These are phyloP conservation scores for Chaetogeoica ovagalla DNA, from an alignment of 2,888 invertebrate genomes.

Conservation along the genomic window DNA sequence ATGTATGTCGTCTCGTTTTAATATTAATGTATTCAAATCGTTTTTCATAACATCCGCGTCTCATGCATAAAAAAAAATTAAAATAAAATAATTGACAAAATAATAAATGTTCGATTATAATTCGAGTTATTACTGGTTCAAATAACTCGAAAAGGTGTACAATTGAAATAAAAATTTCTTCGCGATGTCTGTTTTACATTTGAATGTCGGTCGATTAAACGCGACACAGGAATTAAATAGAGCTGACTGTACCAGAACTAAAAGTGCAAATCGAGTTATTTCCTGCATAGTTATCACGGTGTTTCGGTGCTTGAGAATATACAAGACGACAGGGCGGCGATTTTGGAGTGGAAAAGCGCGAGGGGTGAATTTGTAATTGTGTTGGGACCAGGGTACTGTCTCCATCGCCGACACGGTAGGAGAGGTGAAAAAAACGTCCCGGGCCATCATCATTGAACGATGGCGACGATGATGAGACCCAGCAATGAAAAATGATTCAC, in stretches of 20 bases:
- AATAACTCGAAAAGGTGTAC: neutral
- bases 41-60: too few relatives aligned
- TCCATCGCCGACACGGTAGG: slow-evolving; percentile 9
- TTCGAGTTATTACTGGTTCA: neutral
- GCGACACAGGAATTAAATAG: slow-evolving; percentile 40
- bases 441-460: slow-evolving; percentile 45
- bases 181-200: slow-evolving; percentile 35
- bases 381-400: slow-evolving; percentile 46
- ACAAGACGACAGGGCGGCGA: neutral
- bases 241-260: slow-evolving; percentile 38
- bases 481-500: slow-evolving; percentile 51
- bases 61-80: too few relatives aligned
- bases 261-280: slow-evolving; percentile 52
- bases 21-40: too few relatives aligned
- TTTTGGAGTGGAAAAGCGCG: slow-evolving; percentile 11
- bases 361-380: slow-evolving; percentile 52
- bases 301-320: slow-evolving; percentile 23
- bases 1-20: too few relatives aligned
- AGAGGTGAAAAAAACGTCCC: slow-evolving; percentile 33
- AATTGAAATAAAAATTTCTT: slow-evolving; percentile 23
- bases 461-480: slow-evolving; percentile 46
- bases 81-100: too few relatives aligned
- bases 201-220: slow-evolving; percentile 48
- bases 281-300: slow-evolving; percentile 46
- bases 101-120: neutral